A percentile compares a stretch with the other conserved stretches of the same genome.
phyloP scores from a whole-genome alignment of 2,888 invertebrate species.

The Drosophila nr. perissopoda region DNA sequence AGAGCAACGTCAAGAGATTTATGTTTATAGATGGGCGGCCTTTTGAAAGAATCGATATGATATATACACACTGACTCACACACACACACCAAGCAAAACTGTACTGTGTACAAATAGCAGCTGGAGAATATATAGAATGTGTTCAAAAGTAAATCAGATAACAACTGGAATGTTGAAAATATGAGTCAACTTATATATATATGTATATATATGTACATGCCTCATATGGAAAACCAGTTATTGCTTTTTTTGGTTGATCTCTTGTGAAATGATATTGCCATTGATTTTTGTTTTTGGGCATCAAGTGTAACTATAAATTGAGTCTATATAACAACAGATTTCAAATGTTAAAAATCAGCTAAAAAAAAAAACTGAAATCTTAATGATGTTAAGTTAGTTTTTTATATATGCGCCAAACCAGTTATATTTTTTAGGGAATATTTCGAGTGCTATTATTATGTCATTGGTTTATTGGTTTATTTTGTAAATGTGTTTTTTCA shows the following conservation, averaged over 20 bases:
- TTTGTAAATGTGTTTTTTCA: background rate
- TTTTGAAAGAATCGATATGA: slow-evolving; percentile 70
- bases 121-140: slow-evolving; percentile 27
- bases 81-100: slow-evolving; percentile 2
- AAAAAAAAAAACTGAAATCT: background rate
- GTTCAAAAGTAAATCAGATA: slow-evolving; percentile 57
- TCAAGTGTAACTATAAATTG: background rate
- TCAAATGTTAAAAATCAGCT: background rate
- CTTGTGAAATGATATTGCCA: background rate
- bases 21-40: slow-evolving; percentile 66
- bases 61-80: slow-evolving; percentile 36
- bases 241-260: slow-evolving; percentile 9
- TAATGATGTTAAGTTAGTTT: background rate
- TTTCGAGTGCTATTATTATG: background rate
- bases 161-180: slow-evolving; percentile 32
- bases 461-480: background rate
- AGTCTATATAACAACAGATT: background rate
- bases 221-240: slow-evolving; percentile 17
- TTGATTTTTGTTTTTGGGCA: slow-evolving; percentile 1
- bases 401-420: background rate
- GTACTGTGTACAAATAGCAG: slow-evolving; percentile 19
- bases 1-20: slow-evolving; percentile 54
- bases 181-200: slow-evolving; percentile 17
- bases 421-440: background rate
- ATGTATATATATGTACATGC: slow-evolving; percentile 7